Percentiles rank a stretch among this genome's conserved stretches.
Conservation (phyloP, 2,888 invertebrate genomes). For the Tetropium fuscum region DNA sequence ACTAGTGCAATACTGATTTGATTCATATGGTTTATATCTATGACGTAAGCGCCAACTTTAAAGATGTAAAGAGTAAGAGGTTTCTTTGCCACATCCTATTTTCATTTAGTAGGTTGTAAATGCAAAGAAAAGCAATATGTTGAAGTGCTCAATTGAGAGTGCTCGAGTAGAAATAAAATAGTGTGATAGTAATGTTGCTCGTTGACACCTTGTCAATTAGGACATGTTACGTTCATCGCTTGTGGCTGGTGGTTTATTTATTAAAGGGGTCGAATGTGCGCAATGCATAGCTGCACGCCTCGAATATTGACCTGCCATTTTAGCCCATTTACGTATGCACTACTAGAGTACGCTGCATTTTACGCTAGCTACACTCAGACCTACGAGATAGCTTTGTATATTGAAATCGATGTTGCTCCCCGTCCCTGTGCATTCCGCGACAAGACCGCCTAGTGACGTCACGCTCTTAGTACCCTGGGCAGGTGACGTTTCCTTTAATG, state of each 20-base stretch:
- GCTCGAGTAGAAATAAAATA: too few relatives aligned
- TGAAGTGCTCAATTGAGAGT: too few relatives aligned
- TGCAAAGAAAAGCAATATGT: too few relatives aligned
- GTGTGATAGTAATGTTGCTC: too few relatives aligned
- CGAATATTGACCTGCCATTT: slow-evolving; percentile 30
- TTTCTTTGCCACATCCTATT: too few relatives aligned
- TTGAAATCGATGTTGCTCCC: slow-evolving; percentile 9
- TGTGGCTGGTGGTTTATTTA: slow-evolving; percentile 22
- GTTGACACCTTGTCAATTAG: slow-evolving; percentile 26
- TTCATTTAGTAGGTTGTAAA: too few relatives aligned
- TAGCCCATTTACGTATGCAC: slow-evolving; percentile 56
- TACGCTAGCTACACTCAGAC: slow-evolving; percentile 56
- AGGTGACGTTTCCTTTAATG: background rate
- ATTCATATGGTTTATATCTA: too few relatives aligned
- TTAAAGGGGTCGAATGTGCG: slow-evolving; percentile 27
- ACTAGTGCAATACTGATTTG: too few relatives aligned
- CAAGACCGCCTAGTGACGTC: slow-evolving; percentile 18
- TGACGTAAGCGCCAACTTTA: too few relatives aligned
- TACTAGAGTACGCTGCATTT: slow-evolving; percentile 59
- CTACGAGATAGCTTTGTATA: slow-evolving; percentile 25
- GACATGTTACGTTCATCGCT: slow-evolving; percentile 2
- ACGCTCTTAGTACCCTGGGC: background rate
- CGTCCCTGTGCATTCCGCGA: background rate
- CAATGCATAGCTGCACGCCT: slow-evolving; percentile 15
- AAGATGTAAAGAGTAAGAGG: too few relatives aligned